Conservation (phyloP, 2,797 vertebrate species). For the Thaleichthys pacificus region DNA sequence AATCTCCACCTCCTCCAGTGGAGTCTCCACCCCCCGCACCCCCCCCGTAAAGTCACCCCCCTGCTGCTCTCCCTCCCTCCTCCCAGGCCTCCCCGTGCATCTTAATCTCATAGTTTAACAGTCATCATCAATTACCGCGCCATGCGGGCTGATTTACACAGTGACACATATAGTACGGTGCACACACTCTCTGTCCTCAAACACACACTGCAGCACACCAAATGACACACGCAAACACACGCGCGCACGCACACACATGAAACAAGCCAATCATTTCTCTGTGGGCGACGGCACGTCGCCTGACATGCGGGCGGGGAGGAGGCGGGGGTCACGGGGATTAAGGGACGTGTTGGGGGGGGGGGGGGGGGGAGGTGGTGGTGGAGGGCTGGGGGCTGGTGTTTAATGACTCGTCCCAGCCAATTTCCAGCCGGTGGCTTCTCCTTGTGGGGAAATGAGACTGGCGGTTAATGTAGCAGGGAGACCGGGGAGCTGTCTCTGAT, state of each 20-base stretch:
- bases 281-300: constrained; percentile 44
- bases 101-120: constrained; percentile 31
- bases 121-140: constrained; percentile 38
- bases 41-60: no score
- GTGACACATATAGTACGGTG: no score
- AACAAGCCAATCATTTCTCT: constrained; percentile 53
- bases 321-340: constrained; percentile 13
- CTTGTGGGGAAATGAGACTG: constrained; percentile 72
- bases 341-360: constrained; percentile 41
- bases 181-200: no score
- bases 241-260: not conserved
- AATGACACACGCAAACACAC: not conserved
- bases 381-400: constrained; percentile 48
- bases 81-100: constrained; percentile 20
- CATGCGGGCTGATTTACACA: no score
- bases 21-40: not conserved
- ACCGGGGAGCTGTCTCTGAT: constrained; percentile 46
- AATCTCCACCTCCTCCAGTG: no score
- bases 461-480: constrained; percentile 74
- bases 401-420: constrained; percentile 76
- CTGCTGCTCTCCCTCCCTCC: not conserved
- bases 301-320: constrained; percentile 32
- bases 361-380: constrained; percentile 6
- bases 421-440: constrained; percentile 71
- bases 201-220: not conserved